Percentiles rank a stretch among this genome's conserved stretches.
Conservation (phyloP, 2,113 vertebrate genomes). For the Prochilodus magdalenae region DNA sequence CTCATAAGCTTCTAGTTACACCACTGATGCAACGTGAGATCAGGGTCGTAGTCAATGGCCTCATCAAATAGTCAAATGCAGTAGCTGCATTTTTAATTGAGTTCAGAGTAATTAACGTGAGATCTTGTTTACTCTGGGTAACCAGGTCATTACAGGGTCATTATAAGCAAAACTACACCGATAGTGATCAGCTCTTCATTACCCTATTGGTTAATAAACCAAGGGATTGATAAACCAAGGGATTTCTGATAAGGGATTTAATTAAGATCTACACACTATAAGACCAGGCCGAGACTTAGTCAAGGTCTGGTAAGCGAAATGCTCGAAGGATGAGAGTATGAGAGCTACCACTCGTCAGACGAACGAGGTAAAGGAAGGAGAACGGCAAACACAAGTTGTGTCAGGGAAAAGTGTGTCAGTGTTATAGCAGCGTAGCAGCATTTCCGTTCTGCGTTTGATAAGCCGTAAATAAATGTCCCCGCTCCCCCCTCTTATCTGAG, state of each 20-base stretch:
- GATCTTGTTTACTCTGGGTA: conserved; percentile 38
- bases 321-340: neutral
- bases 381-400: neutral
- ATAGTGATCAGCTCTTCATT: conserved; percentile 36
- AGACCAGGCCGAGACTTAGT: neutral
- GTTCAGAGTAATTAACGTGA: conserved; percentile 38
- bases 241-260: conserved; percentile 44
- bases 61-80: conserved; percentile 4
- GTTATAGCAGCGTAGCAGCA: neutral
- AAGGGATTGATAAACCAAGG: no score
- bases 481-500: conserved; percentile 46
- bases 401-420: neutral
- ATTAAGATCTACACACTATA: conserved; percentile 36
- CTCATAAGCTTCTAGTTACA: no score
- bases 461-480: conserved; percentile 20
- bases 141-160: conserved; percentile 38
- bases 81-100: neutral
- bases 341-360: neutral
- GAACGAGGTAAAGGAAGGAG: neutral
- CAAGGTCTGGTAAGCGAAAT: neutral
- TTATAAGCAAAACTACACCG: conserved; percentile 1
- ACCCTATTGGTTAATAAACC: conserved; percentile 14
- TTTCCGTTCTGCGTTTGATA: conserved; percentile 20
- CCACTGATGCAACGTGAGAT: no score
- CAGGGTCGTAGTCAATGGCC: no score